Base-by-base conservation (phyloP, 2,888 invertebrate genomes). In the Lutraria lutraria region DNA sequence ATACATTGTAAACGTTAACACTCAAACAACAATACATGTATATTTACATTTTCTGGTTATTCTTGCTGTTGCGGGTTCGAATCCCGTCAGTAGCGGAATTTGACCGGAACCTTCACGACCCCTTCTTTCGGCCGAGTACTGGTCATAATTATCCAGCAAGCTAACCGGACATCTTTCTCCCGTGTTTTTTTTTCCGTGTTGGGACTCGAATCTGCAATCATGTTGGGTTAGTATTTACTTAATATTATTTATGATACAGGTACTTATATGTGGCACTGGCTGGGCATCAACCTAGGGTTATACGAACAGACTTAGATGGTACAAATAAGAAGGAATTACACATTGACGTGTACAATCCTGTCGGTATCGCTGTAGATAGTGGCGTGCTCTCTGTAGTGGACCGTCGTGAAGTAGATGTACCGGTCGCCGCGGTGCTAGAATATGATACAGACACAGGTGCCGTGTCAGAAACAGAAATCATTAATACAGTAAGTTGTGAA, bases 241-340 rank as follows among this genome's bases (percentile, higher is more conserved):
- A 60, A 68, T 68, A 8, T 12, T 10, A 13, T 68, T 25, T 25
- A 25, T 68, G 25, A 89, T 95, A 19, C 93, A 96, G 96, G 25
- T 93, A 94, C 76, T 90, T 96, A 72, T 96, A 95, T 91, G 94
- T 93, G 89, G 94, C 94, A 53, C 95, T 95, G 90, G 94, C 94
- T 93, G 95, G 95, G 6, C 87, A 87, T 15, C 79, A 93, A 15
- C 94, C 95, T 0, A 90, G 92, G 43, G 92, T 96, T 54, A 83
- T 94, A 12, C 90, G 94, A n/a, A 86, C 93, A 19, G 91, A 93
- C 13, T 90, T 95, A 72, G 95, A 96, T 91, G 96, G 96, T 0
- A 89, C 92, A 12, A 86, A 94, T 43, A 52, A 54, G 15, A 81
- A 43, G 16, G 54, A 84, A 10, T 86, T 91, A n/a, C 53, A 54